Conservation (phyloP, 2,113 vertebrate genomes). For the Herpailurus yagouaroundi region DNA sequence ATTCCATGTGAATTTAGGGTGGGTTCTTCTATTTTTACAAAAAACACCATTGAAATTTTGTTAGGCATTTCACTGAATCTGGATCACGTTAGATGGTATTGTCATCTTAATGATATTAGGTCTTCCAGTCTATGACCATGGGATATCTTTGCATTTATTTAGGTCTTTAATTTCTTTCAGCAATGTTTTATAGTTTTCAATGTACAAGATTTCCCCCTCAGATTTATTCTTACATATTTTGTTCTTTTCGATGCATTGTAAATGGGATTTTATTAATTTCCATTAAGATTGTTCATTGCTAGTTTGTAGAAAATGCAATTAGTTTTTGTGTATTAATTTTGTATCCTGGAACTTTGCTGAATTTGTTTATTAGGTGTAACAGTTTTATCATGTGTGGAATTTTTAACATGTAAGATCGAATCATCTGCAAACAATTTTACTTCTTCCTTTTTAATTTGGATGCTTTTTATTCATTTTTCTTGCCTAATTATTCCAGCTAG, state of each 20-base stretch:
- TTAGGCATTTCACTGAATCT: neutral
- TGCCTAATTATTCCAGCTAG: neutral
- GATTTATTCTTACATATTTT: neutral
- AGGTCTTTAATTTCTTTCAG: neutral
- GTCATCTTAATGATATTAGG: neutral
- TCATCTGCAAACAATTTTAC: neutral
- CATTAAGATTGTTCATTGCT: neutral
- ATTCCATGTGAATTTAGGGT: neutral
- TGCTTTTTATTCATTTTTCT: neutral
- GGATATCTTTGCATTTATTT: neutral
- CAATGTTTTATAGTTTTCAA: neutral
- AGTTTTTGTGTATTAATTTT: neutral
- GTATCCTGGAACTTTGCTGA: neutral
- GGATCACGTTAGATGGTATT: neutral
- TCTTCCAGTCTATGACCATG: neutral
- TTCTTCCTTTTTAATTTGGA: neutral
- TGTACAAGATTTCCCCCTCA: neutral
- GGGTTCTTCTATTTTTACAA: neutral
- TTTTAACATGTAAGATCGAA: neutral
- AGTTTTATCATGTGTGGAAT: neutral
- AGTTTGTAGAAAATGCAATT: neutral
- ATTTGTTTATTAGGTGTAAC: neutral
- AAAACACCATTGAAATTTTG: neutral
- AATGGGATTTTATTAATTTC: neutral
- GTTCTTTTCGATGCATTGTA: neutral